phyloP scores from a whole-genome alignment of 1,140 invertebrate species.

The Ooceraea biroi region DNA sequence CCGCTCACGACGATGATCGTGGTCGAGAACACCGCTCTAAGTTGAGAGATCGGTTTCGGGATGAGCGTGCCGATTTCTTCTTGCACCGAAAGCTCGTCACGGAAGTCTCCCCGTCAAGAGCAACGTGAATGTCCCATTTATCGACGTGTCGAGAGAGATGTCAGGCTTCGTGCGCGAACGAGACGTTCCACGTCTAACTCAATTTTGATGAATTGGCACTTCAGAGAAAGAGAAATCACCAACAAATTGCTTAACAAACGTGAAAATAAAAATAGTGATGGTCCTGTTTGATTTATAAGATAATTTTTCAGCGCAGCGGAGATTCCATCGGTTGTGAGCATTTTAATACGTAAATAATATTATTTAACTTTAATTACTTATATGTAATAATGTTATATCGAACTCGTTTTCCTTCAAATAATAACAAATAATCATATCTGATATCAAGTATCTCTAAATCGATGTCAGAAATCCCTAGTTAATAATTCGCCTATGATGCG shows the following conservation, averaged over 20 bases:
- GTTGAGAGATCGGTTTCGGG: conserved; percentile 22
- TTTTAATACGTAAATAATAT: background rate
- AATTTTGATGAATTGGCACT: conserved; percentile 21
- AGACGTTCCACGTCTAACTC: background rate
- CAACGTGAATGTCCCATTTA: conserved; percentile 7
- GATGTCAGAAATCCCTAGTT: background rate
- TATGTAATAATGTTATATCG: background rate
- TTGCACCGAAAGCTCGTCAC: conserved; percentile 1
- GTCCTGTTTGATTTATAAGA: background rate
- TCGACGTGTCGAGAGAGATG: background rate
- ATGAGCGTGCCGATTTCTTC: background rate
- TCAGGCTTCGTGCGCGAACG: background rate
- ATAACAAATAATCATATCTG: too few relatives aligned
- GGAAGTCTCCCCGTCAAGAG: background rate
- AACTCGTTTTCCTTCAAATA: too few relatives aligned
- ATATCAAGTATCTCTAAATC: too few relatives aligned
- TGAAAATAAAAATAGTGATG: background rate
- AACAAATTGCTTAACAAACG: background rate
- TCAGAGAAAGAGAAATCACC: background rate
- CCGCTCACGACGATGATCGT: conserved; percentile 1
- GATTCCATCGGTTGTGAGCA: background rate
- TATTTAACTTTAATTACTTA: conserved; percentile 5
- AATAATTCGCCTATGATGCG: background rate
- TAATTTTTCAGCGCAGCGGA: background rate
- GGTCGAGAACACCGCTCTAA: conserved; percentile 6